Evolutionary conservation across 2,113 vertebrate species (phyloP), one percentile per base, ranked within the genome.

Genomic region (Panurus biarmicus): DNA sequence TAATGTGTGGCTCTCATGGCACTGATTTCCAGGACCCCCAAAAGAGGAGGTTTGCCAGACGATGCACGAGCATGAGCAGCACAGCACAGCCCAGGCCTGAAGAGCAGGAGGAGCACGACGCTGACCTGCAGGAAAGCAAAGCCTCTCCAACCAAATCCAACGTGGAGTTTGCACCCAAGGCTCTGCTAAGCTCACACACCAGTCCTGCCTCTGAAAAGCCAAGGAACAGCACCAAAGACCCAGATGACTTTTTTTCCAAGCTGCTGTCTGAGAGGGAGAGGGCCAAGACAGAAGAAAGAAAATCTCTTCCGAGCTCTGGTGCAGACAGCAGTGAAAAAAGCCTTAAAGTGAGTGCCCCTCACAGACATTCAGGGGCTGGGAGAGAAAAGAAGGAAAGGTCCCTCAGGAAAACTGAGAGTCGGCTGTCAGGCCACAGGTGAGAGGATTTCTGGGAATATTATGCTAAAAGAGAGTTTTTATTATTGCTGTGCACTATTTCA

Each of bases 11-110:
- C 40, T 92, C 29, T 89, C 16, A 67, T 61, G 80, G 45, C 29
- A 3, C 21, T n/a, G 65, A 22, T 75, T 75, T 58, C 42, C 69
- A 99, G 99, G 98, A 98, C 65, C 93, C 96, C 64, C 96, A 96
- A 54, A 98, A 95, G 87, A 99, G 94, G 89, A 97, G 96, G 31
- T 96, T 94, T 35, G 91, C 90, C 64, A 98, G 96, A 84, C 91
- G 75, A 36, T 80, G 57, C 25, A 95, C 85, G 3, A 84, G 91
- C 42, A 31, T 89, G 38, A 96, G 94, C 51, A 73, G 50, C 56
- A 1, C 85, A 25, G 58, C 82, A 3, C 94, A 92, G 5, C 24
- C 91, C 31, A 96, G 90, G 61, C 95, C 64, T 54, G 97, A 97
- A 16, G 96, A 94, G 15, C 65, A 69, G 0, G 61, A 29, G 2